Base-by-base conservation (phyloP, 2,113 vertebrate genomes). In the Symphodus melops region DNA sequence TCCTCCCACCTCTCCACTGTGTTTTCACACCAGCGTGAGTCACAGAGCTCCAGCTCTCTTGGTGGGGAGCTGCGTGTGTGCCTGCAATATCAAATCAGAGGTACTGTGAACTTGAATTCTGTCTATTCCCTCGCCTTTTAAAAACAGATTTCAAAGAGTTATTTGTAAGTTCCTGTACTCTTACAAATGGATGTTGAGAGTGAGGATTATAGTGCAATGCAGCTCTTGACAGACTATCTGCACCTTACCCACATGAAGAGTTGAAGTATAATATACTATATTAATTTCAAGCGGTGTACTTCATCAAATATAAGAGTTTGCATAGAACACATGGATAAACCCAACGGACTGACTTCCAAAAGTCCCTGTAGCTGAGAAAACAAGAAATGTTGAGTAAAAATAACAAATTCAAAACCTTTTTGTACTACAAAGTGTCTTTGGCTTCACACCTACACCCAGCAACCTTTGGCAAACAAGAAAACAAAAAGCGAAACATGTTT, bases 1-100 rank as follows among this genome's bases (percentile, higher is more conserved):
- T 93, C 92, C 93, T 85, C 93, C 94, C 92, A 94, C 94, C 79
- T 85, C 79, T 77, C 64, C 56, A 20, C 86, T 89, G 77, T 86
- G 91, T 88, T 92, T 92, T 93, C 88, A 89, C 91, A 90, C 90
- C 85, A 87, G 68, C 4, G 71, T 94, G 92, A 93, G 81, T 94
- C 93, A 93, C 86, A n/a, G 21, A 14, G 78, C 85, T 87, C 77
- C 63, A 67, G 75, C 66, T 75, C 77, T 70, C 54, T 39, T 67
- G 25, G 6, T 72, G 70, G 81, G 77, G 82, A 86, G 49, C 83
- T 64, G 70, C 57, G 54, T 76, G 56, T 56, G 57, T 56, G 49
- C 54, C n/a, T 44, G 51, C 54, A 25, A 28, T 17, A 28, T 65
- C 71, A 76, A 73, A 71, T 48, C n/a, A 64, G 68, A 75, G 70